Conservation (phyloP, 2,888 invertebrate species). For the Drepanosiphum platanoidis region DNA sequence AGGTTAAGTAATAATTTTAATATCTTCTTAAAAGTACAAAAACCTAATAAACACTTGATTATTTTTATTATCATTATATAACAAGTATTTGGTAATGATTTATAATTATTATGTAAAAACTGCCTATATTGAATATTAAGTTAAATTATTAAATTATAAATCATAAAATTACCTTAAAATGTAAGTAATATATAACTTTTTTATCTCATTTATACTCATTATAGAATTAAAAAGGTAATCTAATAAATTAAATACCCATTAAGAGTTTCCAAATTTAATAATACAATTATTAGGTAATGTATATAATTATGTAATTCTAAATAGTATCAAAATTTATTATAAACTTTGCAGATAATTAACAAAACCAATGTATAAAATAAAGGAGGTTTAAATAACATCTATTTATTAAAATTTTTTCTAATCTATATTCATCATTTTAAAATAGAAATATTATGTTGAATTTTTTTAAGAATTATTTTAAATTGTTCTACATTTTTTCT, state of each 20-base stretch:
- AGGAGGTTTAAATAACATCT: too few species aligned
- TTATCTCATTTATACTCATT: constrained; percentile 1
- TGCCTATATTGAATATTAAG: background rate
- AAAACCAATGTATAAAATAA: too few species aligned
- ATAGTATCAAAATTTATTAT: too few species aligned
- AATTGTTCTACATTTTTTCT: too few species aligned
- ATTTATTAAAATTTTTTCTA: too few species aligned
- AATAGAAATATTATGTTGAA: too few species aligned
- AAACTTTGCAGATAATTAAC: too few species aligned
- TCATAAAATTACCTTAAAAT: constrained; percentile 20
- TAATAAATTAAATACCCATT: background rate
- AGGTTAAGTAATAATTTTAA: constrained; percentile 10
- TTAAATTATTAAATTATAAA: constrained; percentile 24
- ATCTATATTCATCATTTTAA: too few species aligned
- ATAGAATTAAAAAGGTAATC: background rate
- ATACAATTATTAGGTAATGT: too few species aligned
- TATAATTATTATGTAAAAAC: background rate
- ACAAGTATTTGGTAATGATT: background rate
- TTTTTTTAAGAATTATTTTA: too few species aligned
- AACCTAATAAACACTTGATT: background rate
- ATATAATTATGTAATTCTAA: too few species aligned
- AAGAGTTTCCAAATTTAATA: background rate
- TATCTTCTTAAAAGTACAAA: constrained; percentile 55
- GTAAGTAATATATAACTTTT: background rate
- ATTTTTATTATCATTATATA: background rate